phyloP scores from a whole-genome alignment of 2,113 vertebrate genomes.

The Campylorhamphus procurvoides region DNA sequence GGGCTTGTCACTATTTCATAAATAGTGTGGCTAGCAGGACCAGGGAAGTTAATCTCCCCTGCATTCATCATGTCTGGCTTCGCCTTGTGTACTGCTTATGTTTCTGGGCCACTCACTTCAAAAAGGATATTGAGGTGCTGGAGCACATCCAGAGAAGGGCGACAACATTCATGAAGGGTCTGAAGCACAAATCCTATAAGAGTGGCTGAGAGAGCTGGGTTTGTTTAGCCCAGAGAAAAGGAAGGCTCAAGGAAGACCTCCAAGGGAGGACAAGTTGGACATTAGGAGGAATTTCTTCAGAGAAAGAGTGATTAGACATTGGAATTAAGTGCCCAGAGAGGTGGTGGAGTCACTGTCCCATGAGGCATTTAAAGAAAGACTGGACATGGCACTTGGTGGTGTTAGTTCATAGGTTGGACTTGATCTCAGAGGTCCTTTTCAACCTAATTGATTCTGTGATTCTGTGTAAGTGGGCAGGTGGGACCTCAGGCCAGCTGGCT shows the following conservation, averaged over 20 bases:
- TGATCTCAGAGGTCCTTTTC: background rate
- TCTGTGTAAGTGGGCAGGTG: background rate
- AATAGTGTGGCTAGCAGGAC: background rate
- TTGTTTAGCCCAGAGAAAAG: background rate
- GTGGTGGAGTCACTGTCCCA: fast-evolving
- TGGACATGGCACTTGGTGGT: background rate
- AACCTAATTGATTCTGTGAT: background rate
- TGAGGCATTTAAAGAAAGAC: background rate
- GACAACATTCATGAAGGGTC: background rate
- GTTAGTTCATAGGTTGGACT: background rate
- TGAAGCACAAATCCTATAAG: background rate
- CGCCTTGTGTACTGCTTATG: fast-evolving
- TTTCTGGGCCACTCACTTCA: background rate
- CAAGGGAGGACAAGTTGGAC: no score
- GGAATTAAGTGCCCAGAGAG: background rate
- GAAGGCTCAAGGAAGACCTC: background rate
- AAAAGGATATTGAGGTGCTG: no score
- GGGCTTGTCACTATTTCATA: background rate
- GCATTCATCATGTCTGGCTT: no score
- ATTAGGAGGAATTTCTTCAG: background rate
- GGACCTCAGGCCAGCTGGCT: background rate
- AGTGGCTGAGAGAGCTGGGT: background rate
- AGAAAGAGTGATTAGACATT: background rate
- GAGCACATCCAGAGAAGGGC: background rate
- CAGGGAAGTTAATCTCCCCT: background rate